Base-by-base conservation (phyloP, 2,113 vertebrate genomes). In the Hippocampus zosterae region DNA sequence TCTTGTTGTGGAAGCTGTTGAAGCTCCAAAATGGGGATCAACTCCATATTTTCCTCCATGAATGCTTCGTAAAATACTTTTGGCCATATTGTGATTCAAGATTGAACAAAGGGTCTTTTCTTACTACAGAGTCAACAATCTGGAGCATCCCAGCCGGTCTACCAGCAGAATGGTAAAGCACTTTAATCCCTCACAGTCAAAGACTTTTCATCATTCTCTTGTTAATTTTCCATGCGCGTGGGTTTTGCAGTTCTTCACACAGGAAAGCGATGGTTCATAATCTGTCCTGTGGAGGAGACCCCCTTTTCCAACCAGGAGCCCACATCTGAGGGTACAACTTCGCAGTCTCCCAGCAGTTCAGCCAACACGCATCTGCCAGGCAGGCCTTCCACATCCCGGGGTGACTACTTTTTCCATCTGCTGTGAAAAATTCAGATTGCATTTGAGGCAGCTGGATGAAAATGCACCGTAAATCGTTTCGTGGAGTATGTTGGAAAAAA, bases 211-310 rank as follows among this genome's bases (percentile, higher is more conserved):
- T 21, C 27, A 48, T 53, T 70, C 5, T 72, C 25, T 44, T 63
- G 2, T 57, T 11, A 52, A 19, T 71, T 55, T 76, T 42, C 15
- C 18, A 8, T 33, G 6, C 8, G 6, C 57, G 33, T 18, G 57
- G 27, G 44, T 9, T 57, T 74, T 76, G 33, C 73, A 99, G 96
- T 99, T 80, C 91, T 99, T 65, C 96, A 98, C 75, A 98, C 96
- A 8, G 97, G 97, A 11, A 98, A 97, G 88, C 91, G 97, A 52
- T 99, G 97, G 96, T 99, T 99, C 85, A 99, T 99, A 80, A 95
- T 99, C 81, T 98, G 96, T 77, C 97, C 97, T 0, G 97, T 98
- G 77, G 95, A 96, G 72, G 97, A 99, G 87, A 95, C 94, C 5
- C 85, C 93, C 7, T 69, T 88, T 27, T 74, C 88, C 72, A 89